Percentiles rank a stretch among this genome's conserved stretches.
phyloP scores from a whole-genome alignment of 2,113 vertebrate genomes.

The Pimephales promelas region DNA sequence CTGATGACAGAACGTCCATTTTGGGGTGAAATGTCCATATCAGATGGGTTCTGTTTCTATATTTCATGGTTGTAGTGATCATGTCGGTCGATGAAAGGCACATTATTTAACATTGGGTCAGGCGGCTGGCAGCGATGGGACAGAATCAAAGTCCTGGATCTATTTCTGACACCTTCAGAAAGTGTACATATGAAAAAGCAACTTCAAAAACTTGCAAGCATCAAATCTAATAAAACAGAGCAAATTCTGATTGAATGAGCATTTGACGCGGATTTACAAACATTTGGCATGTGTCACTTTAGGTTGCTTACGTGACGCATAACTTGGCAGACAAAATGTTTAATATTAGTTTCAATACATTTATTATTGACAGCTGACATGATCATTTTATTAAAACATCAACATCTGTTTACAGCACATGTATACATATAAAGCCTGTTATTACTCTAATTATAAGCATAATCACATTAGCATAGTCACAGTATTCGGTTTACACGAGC shows the following conservation, averaged over 20 bases:
- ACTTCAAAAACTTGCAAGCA: neutral
- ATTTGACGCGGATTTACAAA: neutral
- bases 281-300: neutral
- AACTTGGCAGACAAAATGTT: neutral
- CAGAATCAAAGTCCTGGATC: constrained; percentile 2
- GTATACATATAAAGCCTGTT: neutral
- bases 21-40: neutral
- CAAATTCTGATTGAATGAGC: neutral
- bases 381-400: neutral
- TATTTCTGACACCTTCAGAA: neutral
- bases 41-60: neutral
- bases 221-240: neutral
- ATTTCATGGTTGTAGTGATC: neutral
- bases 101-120: constrained; percentile 16
- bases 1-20: neutral
- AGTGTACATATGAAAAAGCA: too few relatives aligned
- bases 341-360: neutral
- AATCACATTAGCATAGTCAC: constrained; percentile 7
- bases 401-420: neutral
- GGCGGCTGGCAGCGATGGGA: neutral
- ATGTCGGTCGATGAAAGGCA: neutral
- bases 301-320: neutral
- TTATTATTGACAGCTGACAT: neutral
- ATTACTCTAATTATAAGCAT: neutral
- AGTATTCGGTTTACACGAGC: neutral